Base-by-base conservation (phyloP, 2,113 vertebrate genomes). In the Phylloscopus trochiloides region DNA sequence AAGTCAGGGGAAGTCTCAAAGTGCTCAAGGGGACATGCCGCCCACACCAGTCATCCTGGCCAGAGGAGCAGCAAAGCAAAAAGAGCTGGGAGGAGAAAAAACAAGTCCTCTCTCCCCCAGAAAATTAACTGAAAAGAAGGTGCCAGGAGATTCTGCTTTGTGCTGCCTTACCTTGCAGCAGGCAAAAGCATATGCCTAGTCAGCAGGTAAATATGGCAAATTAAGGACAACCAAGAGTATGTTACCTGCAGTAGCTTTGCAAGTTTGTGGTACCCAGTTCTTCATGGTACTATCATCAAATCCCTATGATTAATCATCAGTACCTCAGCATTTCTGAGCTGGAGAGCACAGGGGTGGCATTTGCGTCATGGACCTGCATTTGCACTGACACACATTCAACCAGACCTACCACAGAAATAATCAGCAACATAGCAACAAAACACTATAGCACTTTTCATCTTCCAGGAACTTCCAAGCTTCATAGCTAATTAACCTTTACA, bases 1-100 rank as follows among this genome's bases (percentile, higher is more conserved):
- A 95, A 96, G 63, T 52, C 86, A 84, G 83, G 80, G 89, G 57
- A 58, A 94, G 58, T 88, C 76, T 79, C 58, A 52, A 25, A 52
- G 63, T 13, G 89, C 94, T 83, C 67, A 54, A 68, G 84, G 96
- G 86, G 76, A 95, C 42, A 0, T 3, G 6, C 61, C 74, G 1
- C 96, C 92, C 91, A 95, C 85, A 8, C 81, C 85, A 67, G 26
- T 9, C 10, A 1, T 89, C 20, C 91, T 71, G 88, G 81, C 61
- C 88, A 90, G 57, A 77, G 68, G 19, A 94, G 42, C 40, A 83
- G 75, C n/a, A 59, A 59, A 91, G 67, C 1, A 1, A 31, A 63
- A 58, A 59, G 45, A 82, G 14, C 0, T 0, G 36, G 26, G 8
- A 82, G 72, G 54, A 90, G 40, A 45, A 92, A 92, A 90, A 65